Conservation (phyloP, 2,888 invertebrate genomes). For the Tiliacea aurago region DNA sequence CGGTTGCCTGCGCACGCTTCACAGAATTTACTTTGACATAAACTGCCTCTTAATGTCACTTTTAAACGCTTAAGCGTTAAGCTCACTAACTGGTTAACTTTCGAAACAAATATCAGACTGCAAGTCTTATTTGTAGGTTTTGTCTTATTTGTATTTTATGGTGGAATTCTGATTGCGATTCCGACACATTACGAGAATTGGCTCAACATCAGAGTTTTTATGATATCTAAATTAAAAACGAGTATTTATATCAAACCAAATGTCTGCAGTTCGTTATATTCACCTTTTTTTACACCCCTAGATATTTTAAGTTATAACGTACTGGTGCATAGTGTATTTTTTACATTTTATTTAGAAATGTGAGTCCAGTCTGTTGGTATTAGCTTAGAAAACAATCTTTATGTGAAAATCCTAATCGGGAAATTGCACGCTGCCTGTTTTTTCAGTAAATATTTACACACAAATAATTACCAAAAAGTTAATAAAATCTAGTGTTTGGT, state of each 20-base stretch:
- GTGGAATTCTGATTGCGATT: constrained; percentile 65
- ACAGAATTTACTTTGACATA: constrained; percentile 76
- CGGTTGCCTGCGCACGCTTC: constrained; percentile 55
- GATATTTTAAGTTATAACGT: constrained; percentile 54
- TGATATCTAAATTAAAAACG: constrained; percentile 73
- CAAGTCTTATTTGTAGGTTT: constrained; percentile 37
- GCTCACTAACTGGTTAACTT: constrained; percentile 62
- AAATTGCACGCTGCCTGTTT: constrained; percentile 5
- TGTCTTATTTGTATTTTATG: constrained; percentile 60
- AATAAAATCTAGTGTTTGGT: constrained; percentile 44
- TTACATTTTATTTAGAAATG: constrained; percentile 16
- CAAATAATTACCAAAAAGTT: constrained; percentile 34
- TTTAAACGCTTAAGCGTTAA: constrained; percentile 72
- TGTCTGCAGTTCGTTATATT: constrained; percentile 57
- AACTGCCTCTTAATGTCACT: constrained; percentile 75
- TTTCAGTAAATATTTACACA: constrained; percentile 22
- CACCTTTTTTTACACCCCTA: constrained; percentile 51
- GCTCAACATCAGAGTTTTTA: constrained; percentile 77
- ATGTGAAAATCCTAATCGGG: neutral
- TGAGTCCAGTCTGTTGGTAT: constrained; percentile 2
- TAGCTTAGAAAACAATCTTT: constrained; percentile 7
- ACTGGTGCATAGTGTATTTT: constrained; percentile 20
- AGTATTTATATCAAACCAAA: constrained; percentile 68
- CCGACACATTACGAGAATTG: constrained; percentile 74
- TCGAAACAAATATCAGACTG: constrained; percentile 60